These are phyloP conservation scores for Diarsia brunnea DNA, from an alignment of 2,888 invertebrate genomes.

Conservation along the genomic window DNA sequence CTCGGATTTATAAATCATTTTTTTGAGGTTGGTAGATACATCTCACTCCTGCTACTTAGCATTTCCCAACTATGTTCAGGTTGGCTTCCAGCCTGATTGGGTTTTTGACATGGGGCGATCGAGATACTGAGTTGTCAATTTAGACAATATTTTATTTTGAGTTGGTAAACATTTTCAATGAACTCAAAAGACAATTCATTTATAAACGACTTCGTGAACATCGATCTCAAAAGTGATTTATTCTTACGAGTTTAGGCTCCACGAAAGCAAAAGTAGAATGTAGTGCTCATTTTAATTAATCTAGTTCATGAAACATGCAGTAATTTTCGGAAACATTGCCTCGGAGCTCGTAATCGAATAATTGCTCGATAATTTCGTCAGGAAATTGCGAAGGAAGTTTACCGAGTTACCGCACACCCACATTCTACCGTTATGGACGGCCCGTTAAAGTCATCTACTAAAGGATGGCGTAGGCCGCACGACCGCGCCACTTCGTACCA, in stretches of 20 bases:
- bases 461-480: conserved; percentile 2
- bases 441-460: conserved; percentile 32
- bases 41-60: neutral
- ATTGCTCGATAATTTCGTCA: conserved; percentile 37
- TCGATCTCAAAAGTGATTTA: conserved; percentile 5
- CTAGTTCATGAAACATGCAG: conserved; percentile 6
- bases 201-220: neutral
- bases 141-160: neutral
- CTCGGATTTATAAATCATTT: neutral
- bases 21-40: neutral
- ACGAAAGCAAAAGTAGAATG: neutral
- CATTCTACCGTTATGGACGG: conserved; percentile 28
- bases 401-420: conserved; percentile 45
- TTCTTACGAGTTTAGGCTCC: neutral
- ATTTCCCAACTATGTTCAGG: neutral
- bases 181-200: neutral
- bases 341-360: conserved; percentile 30
- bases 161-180: neutral
- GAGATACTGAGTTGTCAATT: neutral
- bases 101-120: neutral
- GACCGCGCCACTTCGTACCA: conserved; percentile 1
- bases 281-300: neutral
- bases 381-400: conserved; percentile 57
- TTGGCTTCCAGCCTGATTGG: neutral
- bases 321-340: neutral